Percentiles rank a stretch among this genome's conserved stretches.
Conservation (phyloP, 1,140 invertebrate species). For the Drosophila truncata region DNA sequence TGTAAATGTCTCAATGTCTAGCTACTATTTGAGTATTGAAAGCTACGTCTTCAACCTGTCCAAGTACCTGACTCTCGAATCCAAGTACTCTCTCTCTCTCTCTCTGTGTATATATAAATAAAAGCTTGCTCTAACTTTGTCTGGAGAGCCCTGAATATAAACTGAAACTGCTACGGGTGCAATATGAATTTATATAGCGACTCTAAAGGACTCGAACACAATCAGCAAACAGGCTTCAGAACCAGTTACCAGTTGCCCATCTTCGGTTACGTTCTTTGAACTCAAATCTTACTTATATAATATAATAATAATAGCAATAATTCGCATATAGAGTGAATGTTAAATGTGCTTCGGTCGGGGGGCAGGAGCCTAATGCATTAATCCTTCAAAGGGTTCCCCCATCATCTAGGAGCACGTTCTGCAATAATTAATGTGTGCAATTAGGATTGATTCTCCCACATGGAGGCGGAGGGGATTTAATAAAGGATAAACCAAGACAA, state of each 20-base stretch:
- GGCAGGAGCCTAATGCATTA: slow-evolving; percentile 26
- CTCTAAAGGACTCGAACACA: slow-evolving; percentile 38
- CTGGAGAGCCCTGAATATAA: slow-evolving; percentile 9
- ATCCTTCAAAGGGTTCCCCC: slow-evolving; percentile 40
- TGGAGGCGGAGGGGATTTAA: background rate
- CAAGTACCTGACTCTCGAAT: slow-evolving; percentile 68
- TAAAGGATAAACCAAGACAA: slow-evolving; percentile 41
- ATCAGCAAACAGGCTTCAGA: slow-evolving; percentile 47
- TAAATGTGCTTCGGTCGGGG: slow-evolving; percentile 31
- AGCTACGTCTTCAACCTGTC: slow-evolving; percentile 78
- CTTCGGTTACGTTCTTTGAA: slow-evolving; percentile 21
- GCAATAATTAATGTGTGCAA: slow-evolving; percentile 58
- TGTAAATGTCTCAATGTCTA: slow-evolving; percentile 51
- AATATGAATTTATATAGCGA: slow-evolving; percentile 49
- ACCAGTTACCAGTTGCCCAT: slow-evolving; percentile 22
- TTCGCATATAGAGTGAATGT: slow-evolving; percentile 40
- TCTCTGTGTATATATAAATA: slow-evolving; percentile 10
- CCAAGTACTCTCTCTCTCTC: slow-evolving; percentile 15
- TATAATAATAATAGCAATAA: slow-evolving; percentile 1
- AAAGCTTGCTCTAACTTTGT: slow-evolving; percentile 22
- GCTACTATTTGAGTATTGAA: slow-evolving; percentile 46
- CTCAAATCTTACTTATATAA: background rate
- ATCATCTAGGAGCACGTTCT: slow-evolving; percentile 8
- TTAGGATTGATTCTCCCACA: slow-evolving; percentile 48
- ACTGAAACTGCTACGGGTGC: slow-evolving; percentile 43